A percentile compares a stretch with the other conserved stretches of the same genome.
phyloP scores from a whole-genome alignment of 2,113 vertebrate genomes.

The Erinaceus europaeus region DNA sequence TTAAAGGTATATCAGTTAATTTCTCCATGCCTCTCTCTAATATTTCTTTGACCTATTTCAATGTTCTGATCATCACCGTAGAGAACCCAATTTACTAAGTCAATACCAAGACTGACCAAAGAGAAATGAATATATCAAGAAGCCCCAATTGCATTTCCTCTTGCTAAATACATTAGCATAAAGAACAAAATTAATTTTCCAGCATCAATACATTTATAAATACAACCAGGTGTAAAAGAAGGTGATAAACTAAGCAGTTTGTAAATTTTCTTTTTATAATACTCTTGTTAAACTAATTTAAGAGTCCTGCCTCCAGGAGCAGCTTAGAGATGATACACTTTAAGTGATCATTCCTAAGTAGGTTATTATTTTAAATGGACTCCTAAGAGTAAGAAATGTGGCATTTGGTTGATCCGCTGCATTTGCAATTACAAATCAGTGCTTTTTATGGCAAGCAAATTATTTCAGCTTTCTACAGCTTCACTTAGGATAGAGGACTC shows the following conservation, averaged over 20 bases:
- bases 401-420: constrained; percentile 56
- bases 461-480: constrained; percentile 46
- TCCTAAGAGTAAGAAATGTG: constrained; percentile 38
- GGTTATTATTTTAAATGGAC: constrained; percentile 71
- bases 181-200: constrained; percentile 54
- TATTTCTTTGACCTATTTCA: not conserved
- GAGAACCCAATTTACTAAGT: not conserved
- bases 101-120: not conserved
- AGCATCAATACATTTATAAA: constrained; percentile 42
- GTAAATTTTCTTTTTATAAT: constrained; percentile 65
- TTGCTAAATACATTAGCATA: constrained; percentile 41
- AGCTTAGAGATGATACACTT: constrained; percentile 44
- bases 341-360: constrained; percentile 52
- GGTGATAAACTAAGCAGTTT: constrained; percentile 65
- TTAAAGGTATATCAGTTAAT: not conserved
- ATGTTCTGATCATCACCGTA: not conserved
- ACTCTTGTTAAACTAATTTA: constrained; percentile 72
- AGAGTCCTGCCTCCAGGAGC: constrained; percentile 61
- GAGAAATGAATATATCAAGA: not conserved
- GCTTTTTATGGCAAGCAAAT: constrained; percentile 50
- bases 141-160: constrained; percentile 17
- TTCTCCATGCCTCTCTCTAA: not conserved
- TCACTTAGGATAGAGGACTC: constrained; percentile 33
- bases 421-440: constrained; percentile 62
- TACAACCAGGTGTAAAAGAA: constrained; percentile 62